A percentile compares a stretch with the other conserved stretches of the same genome.
Conservation (phyloP, 2,113 vertebrate genomes). For the Ploceus nigricollis region DNA sequence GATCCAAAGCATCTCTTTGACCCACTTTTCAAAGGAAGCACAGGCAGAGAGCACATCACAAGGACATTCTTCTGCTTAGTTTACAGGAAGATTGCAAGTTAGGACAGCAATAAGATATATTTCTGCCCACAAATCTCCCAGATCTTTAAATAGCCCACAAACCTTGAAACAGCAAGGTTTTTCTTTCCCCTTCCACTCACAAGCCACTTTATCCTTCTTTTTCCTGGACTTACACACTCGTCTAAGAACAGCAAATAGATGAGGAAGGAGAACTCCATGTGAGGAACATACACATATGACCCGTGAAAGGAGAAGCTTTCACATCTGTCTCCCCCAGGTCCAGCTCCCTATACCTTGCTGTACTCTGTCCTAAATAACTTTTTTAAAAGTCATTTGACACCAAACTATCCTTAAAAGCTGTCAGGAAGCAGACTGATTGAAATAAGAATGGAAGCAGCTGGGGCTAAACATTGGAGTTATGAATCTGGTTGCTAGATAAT, state of each 20-base stretch:
- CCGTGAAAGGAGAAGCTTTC: not conserved
- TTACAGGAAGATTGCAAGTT: not conserved
- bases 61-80: not conserved
- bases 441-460: not conserved
- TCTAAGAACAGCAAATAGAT: not conserved
- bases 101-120: not conserved
- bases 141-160: not conserved
- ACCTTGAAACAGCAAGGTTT: not conserved
- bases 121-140: not conserved
- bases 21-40: conserved; percentile 15
- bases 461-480: not conserved
- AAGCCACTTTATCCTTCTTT: not conserved
- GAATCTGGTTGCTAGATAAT: not conserved
- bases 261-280: not conserved
- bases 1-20: conserved; percentile 31
- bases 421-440: not conserved
- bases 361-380: not conserved
- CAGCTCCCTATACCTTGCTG: not conserved
- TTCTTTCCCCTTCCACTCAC: not conserved
- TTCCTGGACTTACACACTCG: not conserved
- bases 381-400: not conserved
- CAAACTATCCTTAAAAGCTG: not conserved
- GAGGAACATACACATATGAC: not conserved
- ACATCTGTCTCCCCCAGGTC: not conserved
- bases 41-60: not conserved